Base-by-base conservation (phyloP, 2,888 invertebrate species). In the Mythimna lalbum region DNA sequence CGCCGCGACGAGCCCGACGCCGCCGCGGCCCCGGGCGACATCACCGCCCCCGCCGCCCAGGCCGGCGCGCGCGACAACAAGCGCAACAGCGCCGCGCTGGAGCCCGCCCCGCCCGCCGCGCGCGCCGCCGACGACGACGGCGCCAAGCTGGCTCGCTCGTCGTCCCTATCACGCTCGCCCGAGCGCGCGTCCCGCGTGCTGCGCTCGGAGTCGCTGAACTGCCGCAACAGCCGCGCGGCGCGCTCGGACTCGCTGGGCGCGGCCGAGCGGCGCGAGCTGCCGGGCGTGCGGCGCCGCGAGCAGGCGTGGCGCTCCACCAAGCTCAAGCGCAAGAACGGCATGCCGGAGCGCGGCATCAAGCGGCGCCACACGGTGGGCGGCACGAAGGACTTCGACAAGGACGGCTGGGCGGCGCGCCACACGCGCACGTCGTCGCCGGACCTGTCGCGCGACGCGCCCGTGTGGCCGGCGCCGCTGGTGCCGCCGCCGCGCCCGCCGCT, bases 301-400 rank as follows among this genome's bases (percentile, higher is more conserved):
- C 66, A 65, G 93, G 95, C 83, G 92, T 94, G 94, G 90, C 96
- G 97, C 85, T 94, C 96, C 83, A 96, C 97, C 65, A 97, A 97
- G 90, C 93, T 97, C 71, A 98, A 98, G 92, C 94, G 98, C 81
- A 98, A 98, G 93, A 97, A 97, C 91, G 98, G 97, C 75, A 97
- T 97, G 97, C 97, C 97, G n/a, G 97, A 97, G 92, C 95, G 97
- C 81, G 98, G 98, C 78, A 98, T 98, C 88, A 98, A 98, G 93
- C 97, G 99, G 56, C 96, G 99, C 39, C 99, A 99, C 94, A 99
- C 99, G 0, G 98, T 99, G 12, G 99, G 99, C 77, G 99, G 99
- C 67, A 98, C 98, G n/a, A 98, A 98, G 93, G 99, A 99, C 93
- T 98, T 96, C 92, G 96, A 96, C 91, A 96, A 96, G 96, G 97